Evolutionary conservation across 2,113 vertebrate genomes (phyloP).

Genomic region (Halichoerus grypus): DNA sequence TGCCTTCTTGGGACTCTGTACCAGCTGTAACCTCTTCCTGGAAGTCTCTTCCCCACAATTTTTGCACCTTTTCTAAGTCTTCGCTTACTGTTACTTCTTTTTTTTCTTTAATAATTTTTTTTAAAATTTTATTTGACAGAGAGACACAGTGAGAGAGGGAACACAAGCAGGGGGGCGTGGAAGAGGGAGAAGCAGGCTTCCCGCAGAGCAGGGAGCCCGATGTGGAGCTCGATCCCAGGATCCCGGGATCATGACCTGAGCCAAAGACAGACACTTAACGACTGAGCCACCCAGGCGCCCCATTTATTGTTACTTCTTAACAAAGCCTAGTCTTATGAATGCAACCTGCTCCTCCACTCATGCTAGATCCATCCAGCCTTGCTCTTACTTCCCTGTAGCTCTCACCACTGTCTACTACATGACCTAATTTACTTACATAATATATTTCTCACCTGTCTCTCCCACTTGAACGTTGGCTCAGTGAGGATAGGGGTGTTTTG

Average conservation of each 20-base stretch:
- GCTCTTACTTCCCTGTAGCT: not conserved
- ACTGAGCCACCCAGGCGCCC: too few species aligned
- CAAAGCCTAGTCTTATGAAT: not conserved
- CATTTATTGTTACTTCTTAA: not conserved
- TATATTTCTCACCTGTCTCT: not conserved
- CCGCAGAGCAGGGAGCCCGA: too few species aligned
- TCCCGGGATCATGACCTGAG: too few species aligned
- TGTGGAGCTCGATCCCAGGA: too few species aligned
- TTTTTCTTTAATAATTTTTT: too few species aligned
- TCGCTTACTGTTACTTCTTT: conserved; percentile 7
- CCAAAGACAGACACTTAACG: too few species aligned
- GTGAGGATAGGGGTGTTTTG: not conserved
- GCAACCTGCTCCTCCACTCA: not conserved
- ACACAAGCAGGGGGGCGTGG: too few species aligned
- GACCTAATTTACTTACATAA: not conserved
- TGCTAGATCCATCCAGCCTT: too few species aligned
- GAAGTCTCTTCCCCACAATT: not conserved
- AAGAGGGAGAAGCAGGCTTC: too few species aligned
- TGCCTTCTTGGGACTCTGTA: not conserved
- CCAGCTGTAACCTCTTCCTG: not conserved
- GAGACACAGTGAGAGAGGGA: too few species aligned
- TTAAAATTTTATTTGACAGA: too few species aligned
- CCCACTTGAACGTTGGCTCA: not conserved
- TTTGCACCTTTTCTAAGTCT: conserved; percentile 15
- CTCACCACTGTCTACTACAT: not conserved